Evolutionary conservation across 2,888 invertebrate species (phyloP).

Genomic region (Metopia argyrocephala): DNA sequence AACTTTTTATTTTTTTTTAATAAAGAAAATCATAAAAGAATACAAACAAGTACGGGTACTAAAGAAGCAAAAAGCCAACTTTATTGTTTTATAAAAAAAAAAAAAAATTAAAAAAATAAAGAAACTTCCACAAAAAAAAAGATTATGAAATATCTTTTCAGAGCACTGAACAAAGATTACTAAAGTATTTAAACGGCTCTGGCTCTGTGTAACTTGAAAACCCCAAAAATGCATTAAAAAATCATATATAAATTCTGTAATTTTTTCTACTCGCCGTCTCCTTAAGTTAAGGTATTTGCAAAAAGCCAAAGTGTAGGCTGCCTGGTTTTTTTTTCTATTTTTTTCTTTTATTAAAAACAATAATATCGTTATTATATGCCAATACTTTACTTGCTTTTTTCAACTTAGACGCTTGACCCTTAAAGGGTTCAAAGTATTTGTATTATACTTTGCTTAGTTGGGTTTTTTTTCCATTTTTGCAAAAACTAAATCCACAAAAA

Average conservation of each 20-base stretch:
- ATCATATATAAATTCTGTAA: conserved; percentile 14
- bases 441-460: conserved; percentile 32
- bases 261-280: not conserved
- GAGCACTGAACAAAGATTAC: conserved; percentile 59
- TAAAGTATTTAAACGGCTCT: conserved; percentile 64
- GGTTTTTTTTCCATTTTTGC: conserved; percentile 14
- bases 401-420: conserved; percentile 68
- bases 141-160: conserved; percentile 66
- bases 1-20: not conserved
- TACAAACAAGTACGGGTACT: conserved; percentile 31
- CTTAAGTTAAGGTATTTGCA: conserved; percentile 28
- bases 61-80: conserved; percentile 30
- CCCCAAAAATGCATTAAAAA: not conserved
- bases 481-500: not conserved
- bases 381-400: conserved; percentile 49
- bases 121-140: conserved; percentile 52
- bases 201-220: conserved; percentile 33
- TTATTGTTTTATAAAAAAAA: conserved; percentile 23
- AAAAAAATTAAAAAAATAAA: not conserved
- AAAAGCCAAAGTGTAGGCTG: conserved; percentile 44
- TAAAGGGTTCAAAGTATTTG: conserved; percentile 67
- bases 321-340: conserved; percentile 23
- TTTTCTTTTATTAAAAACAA: conserved; percentile 19
- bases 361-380: conserved; percentile 57
- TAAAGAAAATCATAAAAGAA: conserved; percentile 28